These are phyloP conservation scores for Tribolium madens DNA, from an alignment of 1,140 invertebrate genomes.

Conservation along the genomic window DNA sequence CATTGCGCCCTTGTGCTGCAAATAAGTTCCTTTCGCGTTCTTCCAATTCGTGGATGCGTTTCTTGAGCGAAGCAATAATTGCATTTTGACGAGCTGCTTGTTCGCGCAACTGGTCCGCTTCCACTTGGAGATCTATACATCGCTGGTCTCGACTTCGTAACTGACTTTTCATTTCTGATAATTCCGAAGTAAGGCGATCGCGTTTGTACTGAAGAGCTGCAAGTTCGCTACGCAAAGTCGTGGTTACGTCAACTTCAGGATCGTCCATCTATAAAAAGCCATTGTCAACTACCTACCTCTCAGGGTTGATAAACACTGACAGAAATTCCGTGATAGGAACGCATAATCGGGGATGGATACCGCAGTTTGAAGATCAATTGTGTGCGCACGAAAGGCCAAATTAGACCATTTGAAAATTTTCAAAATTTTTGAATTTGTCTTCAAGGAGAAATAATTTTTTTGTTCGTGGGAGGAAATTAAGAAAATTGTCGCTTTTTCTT, in stretches of 20 bases:
- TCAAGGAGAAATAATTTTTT: too few relatives aligned
- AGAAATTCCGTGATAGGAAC: slow-evolving; percentile 33
- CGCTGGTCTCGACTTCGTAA: slow-evolving; percentile 75
- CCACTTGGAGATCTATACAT: slow-evolving; percentile 74
- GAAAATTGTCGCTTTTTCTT: not conserved
- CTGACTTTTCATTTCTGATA: slow-evolving; percentile 77
- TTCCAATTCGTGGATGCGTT: slow-evolving; percentile 83
- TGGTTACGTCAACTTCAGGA: slow-evolving; percentile 74
- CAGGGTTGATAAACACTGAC: slow-evolving; percentile 10
- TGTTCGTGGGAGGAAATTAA: not conserved
- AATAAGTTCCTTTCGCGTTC: slow-evolving; percentile 78
- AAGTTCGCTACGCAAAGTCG: slow-evolving; percentile 80
- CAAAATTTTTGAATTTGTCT: too few relatives aligned
- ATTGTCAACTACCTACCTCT: not conserved
- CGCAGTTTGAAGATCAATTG: slow-evolving; percentile 28
- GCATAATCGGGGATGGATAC: slow-evolving; percentile 18
- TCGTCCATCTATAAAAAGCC: slow-evolving; percentile 68
- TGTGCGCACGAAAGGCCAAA: slow-evolving; percentile 30
- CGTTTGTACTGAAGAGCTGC: slow-evolving; percentile 85
- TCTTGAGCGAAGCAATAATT: slow-evolving; percentile 81
- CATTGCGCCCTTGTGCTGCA: slow-evolving; percentile 73
- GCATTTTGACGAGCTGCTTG: slow-evolving; percentile 84
- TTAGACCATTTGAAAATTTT: too few relatives aligned
- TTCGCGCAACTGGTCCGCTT: slow-evolving; percentile 80
- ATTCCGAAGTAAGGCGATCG: slow-evolving; percentile 80